These are phyloP conservation scores for Brachionus asplanchnoidis DNA, from an alignment of 1,140 invertebrate species.

Conservation along the genomic window DNA sequence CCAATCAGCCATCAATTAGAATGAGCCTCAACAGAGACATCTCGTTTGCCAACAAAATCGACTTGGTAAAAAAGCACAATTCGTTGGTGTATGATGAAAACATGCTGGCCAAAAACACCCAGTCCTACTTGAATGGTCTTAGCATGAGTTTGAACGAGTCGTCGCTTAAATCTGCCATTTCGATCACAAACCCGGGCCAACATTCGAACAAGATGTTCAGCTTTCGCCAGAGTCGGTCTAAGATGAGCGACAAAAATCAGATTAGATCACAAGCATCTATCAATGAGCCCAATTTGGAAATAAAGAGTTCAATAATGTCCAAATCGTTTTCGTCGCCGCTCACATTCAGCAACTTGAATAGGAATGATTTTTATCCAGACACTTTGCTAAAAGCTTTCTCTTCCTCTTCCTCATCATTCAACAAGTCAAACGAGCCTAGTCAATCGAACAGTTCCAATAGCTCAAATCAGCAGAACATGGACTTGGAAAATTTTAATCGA, in stretches of 20 bases:
- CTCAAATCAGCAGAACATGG: neutral
- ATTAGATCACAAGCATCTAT: constrained; percentile 8
- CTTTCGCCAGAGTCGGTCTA: neutral
- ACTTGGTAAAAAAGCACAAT: constrained; percentile 4
- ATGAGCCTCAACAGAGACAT: neutral
- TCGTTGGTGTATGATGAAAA: neutral
- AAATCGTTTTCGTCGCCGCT: constrained; percentile 12
- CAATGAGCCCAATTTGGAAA: neutral
- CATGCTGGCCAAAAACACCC: neutral
- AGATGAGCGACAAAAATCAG: neutral
- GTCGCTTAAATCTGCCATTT: neutral
- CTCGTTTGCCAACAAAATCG: neutral
- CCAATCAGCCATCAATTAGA: constrained; percentile 29
- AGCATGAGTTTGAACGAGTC: constrained; percentile 5
- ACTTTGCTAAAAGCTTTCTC: neutral
- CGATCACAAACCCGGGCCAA: neutral
- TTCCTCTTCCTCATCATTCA: neutral
- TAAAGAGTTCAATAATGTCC: neutral
- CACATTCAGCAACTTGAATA: constrained; percentile 22
- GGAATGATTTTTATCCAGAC: neutral
- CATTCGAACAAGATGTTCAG: neutral
- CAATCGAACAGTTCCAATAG: constrained; percentile 21
- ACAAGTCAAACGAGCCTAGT: constrained; percentile 29
- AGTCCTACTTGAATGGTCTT: neutral
- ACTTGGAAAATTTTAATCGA: neutral